phyloP scores from a whole-genome alignment of 2,797 vertebrate species.

The Channallabes apus region DNA sequence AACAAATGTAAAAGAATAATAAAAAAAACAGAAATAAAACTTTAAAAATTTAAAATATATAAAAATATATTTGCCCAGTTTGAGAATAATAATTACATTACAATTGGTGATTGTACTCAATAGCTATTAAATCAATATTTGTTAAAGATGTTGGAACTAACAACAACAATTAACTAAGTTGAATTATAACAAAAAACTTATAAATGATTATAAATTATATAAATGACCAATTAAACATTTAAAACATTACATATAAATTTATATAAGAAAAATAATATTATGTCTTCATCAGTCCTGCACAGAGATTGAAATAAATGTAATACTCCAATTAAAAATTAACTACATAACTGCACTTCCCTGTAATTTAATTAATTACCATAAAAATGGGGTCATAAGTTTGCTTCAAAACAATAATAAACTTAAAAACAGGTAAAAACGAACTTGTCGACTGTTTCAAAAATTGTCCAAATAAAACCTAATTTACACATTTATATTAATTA shows the following conservation, averaged over 20 bases:
- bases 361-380: not conserved
- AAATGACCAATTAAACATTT: not conserved
- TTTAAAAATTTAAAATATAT: not conserved
- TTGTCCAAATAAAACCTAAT: not conserved
- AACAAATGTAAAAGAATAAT: not conserved
- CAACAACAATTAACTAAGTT: too few relatives aligned
- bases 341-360: slow-evolving; percentile 8
- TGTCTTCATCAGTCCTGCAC: not conserved
- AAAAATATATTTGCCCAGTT: not conserved
- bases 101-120: not conserved
- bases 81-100: not conserved
- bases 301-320: slow-evolving; percentile 15
- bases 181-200: not conserved
- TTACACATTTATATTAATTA: not conserved
- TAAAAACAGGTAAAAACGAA: not conserved
- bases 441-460: not conserved
- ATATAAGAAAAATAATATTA: not conserved
- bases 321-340: slow-evolving; percentile 11
- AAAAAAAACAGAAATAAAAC: not conserved
- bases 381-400: not conserved
- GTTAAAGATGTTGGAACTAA: too few relatives aligned
- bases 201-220: too few relatives aligned
- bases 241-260: not conserved
- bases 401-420: not conserved
- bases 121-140: not conserved